Conservation (phyloP, 30 jellyfish, hydroid and myxozoan species). For the Catostylus mosaicus region DNA sequence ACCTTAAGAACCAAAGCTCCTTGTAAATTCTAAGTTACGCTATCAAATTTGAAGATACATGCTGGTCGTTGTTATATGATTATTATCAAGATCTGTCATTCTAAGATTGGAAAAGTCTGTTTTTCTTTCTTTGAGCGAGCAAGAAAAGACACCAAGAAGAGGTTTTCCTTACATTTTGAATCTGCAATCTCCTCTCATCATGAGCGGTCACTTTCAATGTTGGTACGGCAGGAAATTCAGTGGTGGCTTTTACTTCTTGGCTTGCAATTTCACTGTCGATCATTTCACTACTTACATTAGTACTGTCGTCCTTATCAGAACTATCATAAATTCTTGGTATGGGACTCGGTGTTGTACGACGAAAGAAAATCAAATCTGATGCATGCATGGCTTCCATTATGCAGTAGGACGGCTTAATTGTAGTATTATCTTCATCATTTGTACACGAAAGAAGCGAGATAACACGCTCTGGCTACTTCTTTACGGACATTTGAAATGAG, state of each 20-base stretch:
- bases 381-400: conserved; percentile 71
- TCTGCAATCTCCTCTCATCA: conserved; percentile 38
- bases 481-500: not conserved
- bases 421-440: too few species aligned
- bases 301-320: conserved; percentile 23
- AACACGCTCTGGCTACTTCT: not conserved
- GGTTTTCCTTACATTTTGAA: conserved; percentile 38
- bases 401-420: not conserved
- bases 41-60: too few species aligned
- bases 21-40: too few species aligned
- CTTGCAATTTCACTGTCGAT: not conserved
- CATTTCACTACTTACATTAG: conserved; percentile 31
- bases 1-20: too few species aligned
- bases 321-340: conserved; percentile 26
- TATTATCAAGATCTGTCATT: too few species aligned
- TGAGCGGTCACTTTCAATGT: conserved; percentile 4
- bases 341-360: conserved; percentile 58
- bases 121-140: not conserved
- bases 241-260: not conserved
- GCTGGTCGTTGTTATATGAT: too few species aligned
- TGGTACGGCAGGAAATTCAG: not conserved
- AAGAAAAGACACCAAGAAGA: not conserved
- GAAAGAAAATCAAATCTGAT: conserved; percentile 54
- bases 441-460: too few species aligned
- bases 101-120: not conserved